A percentile compares a stretch with the other conserved stretches of the same genome.
Evolutionary conservation across 2,888 invertebrate genomes (phyloP).

Genomic region (Clostera curtula): DNA sequence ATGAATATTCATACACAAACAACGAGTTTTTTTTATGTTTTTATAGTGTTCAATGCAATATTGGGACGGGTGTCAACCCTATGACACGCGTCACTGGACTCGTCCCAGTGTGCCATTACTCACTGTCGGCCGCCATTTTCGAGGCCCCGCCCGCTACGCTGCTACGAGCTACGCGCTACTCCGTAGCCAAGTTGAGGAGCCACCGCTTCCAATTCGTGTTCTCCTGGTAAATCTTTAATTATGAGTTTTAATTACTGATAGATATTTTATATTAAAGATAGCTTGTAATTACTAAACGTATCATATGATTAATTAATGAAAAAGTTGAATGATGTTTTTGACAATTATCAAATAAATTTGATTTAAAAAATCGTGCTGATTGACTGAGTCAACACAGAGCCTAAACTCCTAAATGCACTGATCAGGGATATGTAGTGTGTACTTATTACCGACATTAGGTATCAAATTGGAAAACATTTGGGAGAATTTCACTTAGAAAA

Average conservation of each 20-base stretch:
- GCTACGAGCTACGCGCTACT: conserved; percentile 50
- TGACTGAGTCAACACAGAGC: too few relatives aligned
- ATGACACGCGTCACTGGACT: conserved; percentile 69
- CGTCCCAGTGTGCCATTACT: conserved; percentile 70
- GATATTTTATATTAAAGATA: too few relatives aligned
- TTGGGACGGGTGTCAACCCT: conserved; percentile 45
- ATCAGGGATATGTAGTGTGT: too few relatives aligned
- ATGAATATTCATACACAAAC: not conserved
- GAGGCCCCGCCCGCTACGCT: conserved; percentile 65
- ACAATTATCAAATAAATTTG: too few relatives aligned
- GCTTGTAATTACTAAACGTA: too few relatives aligned
- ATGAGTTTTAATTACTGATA: conserved; percentile 12
- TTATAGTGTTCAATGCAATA: conserved; percentile 4
- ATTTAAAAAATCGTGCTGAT: too few relatives aligned
- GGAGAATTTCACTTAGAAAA: too few relatives aligned
- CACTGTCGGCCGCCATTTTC: conserved; percentile 72
- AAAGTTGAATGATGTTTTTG: too few relatives aligned
- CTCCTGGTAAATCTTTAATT: conserved; percentile 21
- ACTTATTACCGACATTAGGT: too few relatives aligned
- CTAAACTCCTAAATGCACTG: too few relatives aligned
- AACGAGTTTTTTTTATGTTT: not conserved
- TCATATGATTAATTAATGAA: too few relatives aligned
- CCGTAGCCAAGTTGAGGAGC: conserved; percentile 34
- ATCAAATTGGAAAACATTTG: too few relatives aligned
- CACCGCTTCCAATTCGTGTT: conserved; percentile 23